Conservation (phyloP, 2,113 vertebrate genomes). For the Pterocles orientalis region DNA sequence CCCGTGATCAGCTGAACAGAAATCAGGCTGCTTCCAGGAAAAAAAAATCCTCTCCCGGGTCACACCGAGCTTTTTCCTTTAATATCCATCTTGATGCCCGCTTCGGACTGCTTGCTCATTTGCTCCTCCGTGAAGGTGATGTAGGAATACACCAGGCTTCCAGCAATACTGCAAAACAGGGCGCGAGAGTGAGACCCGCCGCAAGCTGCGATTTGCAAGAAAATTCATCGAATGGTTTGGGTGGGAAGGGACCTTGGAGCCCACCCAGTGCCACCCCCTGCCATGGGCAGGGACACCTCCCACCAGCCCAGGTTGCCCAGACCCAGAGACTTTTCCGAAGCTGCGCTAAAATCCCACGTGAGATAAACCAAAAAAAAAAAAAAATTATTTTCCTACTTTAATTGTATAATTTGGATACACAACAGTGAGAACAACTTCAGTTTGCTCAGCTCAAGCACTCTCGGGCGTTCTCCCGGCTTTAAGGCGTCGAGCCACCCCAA, state of each 20-base stretch:
- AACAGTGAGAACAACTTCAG: background rate
- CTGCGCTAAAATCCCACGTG: background rate
- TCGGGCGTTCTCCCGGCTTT: background rate
- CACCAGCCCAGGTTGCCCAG: too few relatives aligned
- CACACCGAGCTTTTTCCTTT: conserved; percentile 83
- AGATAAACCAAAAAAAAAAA: background rate
- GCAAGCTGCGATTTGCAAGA: rapidly evolving
- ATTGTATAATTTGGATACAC: rapidly evolving
- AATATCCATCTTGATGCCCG: conserved; percentile 75
- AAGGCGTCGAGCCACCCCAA: background rate
- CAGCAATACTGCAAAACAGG: conserved; percentile 86
- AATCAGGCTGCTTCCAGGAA: background rate
- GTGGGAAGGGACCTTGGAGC: too few relatives aligned
- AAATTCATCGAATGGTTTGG: background rate
- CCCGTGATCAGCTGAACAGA: background rate
- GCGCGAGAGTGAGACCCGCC: background rate
- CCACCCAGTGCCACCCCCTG: too few relatives aligned
- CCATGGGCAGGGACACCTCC: too few relatives aligned
- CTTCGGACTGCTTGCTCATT: conserved; percentile 78
- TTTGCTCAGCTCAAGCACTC: background rate
- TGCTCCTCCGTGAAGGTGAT: conserved; percentile 93
- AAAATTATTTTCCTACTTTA: background rate
- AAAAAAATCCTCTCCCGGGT: background rate
- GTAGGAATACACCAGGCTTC: conserved; percentile 95
- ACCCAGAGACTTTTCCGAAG: background rate